These are phyloP conservation scores for Indri indri DNA, from an alignment of 2,113 vertebrate species.

Conservation along the genomic window DNA sequence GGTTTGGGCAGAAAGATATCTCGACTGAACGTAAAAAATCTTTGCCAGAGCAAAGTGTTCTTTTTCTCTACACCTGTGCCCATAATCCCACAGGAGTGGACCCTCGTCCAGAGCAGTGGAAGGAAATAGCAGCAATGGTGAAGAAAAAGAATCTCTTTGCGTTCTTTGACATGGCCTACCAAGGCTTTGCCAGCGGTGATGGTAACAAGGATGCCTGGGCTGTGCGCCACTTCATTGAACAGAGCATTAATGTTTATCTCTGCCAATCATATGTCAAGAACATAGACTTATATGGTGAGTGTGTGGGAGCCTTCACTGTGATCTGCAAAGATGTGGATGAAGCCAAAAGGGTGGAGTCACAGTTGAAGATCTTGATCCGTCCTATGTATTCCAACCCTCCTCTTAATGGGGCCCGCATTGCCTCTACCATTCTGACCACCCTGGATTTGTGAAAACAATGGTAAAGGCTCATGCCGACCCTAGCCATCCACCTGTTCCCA, in stretches of 20 bases:
- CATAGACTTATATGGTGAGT: slow-evolving; percentile 98
- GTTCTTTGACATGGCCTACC: slow-evolving; percentile 99
- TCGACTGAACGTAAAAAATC: slow-evolving; percentile 91
- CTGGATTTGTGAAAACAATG: slow-evolving; percentile 93
- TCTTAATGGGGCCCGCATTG: slow-evolving; percentile 95
- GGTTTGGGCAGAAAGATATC: slow-evolving; percentile 97
- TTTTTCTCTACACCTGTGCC: too few relatives aligned
- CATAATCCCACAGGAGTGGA: too few relatives aligned
- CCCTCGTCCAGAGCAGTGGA: too few relatives aligned
- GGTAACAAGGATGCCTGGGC: slow-evolving; percentile 96
- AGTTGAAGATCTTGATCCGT: slow-evolving; percentile 97
- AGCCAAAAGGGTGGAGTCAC: slow-evolving; percentile 96
- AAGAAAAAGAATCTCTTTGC: slow-evolving; percentile 95
- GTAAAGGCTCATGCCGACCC: slow-evolving; percentile 77
- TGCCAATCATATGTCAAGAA: slow-evolving; percentile 99
- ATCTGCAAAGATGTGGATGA: slow-evolving; percentile 93
- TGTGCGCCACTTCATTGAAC: slow-evolving; percentile 95
- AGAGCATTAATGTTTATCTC: slow-evolving; percentile 93
- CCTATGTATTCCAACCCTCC: slow-evolving; percentile 95
- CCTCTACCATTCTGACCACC: slow-evolving; percentile 91
- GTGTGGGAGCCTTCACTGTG: slow-evolving; percentile 95
- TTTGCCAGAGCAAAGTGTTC: slow-evolving; percentile 80
- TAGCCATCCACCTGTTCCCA: too few relatives aligned
- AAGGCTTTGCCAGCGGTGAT: slow-evolving; percentile 98
- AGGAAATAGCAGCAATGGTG: too few relatives aligned